phyloP scores from a whole-genome alignment of 1,140 invertebrate species.

The Leptinotarsa texana region DNA sequence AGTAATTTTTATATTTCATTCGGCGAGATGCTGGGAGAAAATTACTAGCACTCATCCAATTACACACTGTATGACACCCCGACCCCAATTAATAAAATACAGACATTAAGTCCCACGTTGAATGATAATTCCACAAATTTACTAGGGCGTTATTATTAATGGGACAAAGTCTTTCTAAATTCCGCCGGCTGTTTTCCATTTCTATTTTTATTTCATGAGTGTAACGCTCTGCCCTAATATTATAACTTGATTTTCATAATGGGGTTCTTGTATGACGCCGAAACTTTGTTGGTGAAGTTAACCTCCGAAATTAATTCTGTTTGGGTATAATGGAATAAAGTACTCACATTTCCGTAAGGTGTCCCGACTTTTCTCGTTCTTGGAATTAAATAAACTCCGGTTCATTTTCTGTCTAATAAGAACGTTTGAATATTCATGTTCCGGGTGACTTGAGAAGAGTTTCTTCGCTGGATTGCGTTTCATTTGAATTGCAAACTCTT shows the following conservation, averaged over 20 bases:
- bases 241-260: slow-evolving; percentile 9
- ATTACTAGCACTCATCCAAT: not conserved
- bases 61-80: not conserved
- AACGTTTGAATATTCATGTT: not conserved
- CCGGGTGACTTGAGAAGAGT: not conserved
- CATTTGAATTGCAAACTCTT: not conserved
- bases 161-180: not conserved
- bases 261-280: not conserved
- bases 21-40: too few species aligned
- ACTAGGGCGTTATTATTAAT: slow-evolving; percentile 3
- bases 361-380: not conserved
- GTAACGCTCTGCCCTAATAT: not conserved
- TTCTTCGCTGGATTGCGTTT: not conserved
- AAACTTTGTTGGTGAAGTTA: slow-evolving; percentile 5
- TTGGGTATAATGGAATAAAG: slow-evolving; percentile 6
- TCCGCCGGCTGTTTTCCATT: not conserved
- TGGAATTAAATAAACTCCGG: not conserved
- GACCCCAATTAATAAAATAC: not conserved
- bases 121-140: slow-evolving; percentile 6
- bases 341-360: not conserved
- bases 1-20: too few species aligned
- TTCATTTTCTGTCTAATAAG: not conserved
- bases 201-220: not conserved
- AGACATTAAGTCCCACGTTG: slow-evolving; percentile 1
- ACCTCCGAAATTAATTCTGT: slow-evolving; percentile 4